phyloP scores from a whole-genome alignment of 2,888 invertebrate genomes.

The Anthrax anthrax region DNA sequence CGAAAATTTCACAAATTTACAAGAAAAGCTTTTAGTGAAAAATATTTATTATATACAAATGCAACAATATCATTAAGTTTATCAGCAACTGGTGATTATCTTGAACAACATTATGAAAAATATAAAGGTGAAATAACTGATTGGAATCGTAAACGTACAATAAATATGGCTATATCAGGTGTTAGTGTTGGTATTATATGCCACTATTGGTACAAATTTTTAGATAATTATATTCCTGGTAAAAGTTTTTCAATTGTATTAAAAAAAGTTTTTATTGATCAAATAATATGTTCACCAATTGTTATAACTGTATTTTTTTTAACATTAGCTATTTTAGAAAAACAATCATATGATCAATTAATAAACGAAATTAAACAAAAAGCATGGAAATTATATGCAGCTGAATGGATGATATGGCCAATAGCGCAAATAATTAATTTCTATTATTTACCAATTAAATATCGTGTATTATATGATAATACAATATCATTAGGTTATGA shows the following conservation, averaged over 20 bases:
- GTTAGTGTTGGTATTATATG: constrained; percentile 61
- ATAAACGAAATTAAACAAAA: constrained; percentile 55
- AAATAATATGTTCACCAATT: constrained; percentile 68
- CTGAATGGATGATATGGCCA: constrained; percentile 89
- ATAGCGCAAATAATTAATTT: constrained; percentile 89
- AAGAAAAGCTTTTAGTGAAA: constrained; percentile 41
- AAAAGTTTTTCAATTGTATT: constrained; percentile 36
- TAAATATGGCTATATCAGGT: constrained; percentile 66
- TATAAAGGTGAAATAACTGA: constrained; percentile 38
- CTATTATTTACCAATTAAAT: constrained; percentile 66
- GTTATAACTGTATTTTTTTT: constrained; percentile 64
- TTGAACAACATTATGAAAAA: constrained; percentile 70
- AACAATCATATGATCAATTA: constrained; percentile 43
- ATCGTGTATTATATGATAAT: constrained; percentile 77
- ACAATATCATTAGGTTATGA: constrained; percentile 74
- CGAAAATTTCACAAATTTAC: neutral
- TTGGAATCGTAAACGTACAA: constrained; percentile 48
- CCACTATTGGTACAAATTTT: constrained; percentile 72
- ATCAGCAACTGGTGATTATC: constrained; percentile 61
- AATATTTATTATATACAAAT: constrained; percentile 66
- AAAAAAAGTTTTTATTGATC: constrained; percentile 71
- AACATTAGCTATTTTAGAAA: constrained; percentile 59
- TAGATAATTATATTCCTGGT: constrained; percentile 61
- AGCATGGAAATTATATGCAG: constrained; percentile 61
- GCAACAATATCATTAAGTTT: constrained; percentile 58